These are phyloP conservation scores for Chymomyza procnemis DNA, from an alignment of 2,888 invertebrate species.

Conservation along the genomic window DNA sequence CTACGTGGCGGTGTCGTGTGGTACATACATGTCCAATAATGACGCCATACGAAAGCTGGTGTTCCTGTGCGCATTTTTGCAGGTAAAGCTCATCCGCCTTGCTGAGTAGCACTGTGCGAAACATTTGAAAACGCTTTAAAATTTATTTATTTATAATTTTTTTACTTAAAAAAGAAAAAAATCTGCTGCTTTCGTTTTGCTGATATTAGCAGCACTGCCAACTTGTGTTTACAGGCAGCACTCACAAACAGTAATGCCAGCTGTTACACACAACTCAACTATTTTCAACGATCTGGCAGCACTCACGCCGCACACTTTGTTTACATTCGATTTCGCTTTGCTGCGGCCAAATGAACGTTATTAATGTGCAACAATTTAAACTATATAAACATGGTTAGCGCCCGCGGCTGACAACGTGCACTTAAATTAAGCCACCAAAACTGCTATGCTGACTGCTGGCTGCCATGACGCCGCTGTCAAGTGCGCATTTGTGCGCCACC, in stretches of 20 bases:
- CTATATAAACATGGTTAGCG: constrained; percentile 8
- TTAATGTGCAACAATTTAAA: not conserved
- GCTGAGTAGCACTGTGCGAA: constrained; percentile 85
- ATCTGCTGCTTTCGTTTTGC: not conserved
- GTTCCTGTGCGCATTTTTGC: constrained; percentile 82
- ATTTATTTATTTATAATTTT: constrained; percentile 15
- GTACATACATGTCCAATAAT: constrained; percentile 88
- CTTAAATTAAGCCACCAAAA: constrained; percentile 53
- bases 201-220: not conserved
- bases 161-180: not conserved
- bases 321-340: not conserved
- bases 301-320: not conserved
- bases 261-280: not conserved
- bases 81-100: constrained; percentile 85
- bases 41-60: constrained; percentile 85
- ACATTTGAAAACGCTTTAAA: constrained; percentile 32
- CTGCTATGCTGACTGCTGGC: constrained; percentile 44
- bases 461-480: constrained; percentile 12
- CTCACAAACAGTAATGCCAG: not conserved
- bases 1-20: constrained; percentile 44
- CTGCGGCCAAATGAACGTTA: not conserved
- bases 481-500: constrained; percentile 53
- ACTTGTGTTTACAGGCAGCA: not conserved
- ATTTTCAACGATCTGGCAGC: not conserved
- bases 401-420: constrained; percentile 28